Percentiles rank a stretch among this genome's conserved stretches.
Evolutionary conservation across 2,888 invertebrate genomes (phyloP).

Genomic region (Cephonodes hylas): DNA sequence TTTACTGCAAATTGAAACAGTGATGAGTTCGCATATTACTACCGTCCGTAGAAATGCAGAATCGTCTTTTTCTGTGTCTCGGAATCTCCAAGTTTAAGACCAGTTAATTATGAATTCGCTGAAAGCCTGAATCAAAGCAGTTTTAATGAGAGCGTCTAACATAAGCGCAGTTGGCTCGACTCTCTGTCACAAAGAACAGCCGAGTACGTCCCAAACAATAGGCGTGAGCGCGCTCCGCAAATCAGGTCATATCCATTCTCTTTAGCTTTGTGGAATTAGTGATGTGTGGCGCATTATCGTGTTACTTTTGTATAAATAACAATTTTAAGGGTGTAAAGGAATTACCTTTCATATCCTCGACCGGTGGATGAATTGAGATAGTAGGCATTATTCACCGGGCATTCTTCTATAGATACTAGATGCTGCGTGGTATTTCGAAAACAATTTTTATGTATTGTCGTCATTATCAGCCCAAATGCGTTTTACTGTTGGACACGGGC

Average conservation of each 20-base stretch:
- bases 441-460: too few relatives aligned
- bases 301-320: neutral
- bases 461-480: too few relatives aligned
- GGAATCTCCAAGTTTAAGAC: neutral
- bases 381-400: neutral
- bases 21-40: neutral
- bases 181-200: neutral
- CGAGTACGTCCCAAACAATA: neutral
- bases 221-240: neutral
- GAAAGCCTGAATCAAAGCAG: neutral
- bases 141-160: neutral
- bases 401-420: too few relatives aligned
- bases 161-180: neutral
- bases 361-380: neutral
- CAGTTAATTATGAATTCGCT: neutral
- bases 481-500: too few relatives aligned
- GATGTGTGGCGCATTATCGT: neutral
- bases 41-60: neutral
- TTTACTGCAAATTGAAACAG: conserved; percentile 2
- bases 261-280: neutral
- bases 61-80: neutral
- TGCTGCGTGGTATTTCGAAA: too few relatives aligned
- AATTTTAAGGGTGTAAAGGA: neutral
- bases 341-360: neutral
- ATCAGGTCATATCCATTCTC: neutral